These are phyloP conservation scores for Gambusia affinis DNA, from an alignment of 2,113 vertebrate genomes.

Conservation along the genomic window DNA sequence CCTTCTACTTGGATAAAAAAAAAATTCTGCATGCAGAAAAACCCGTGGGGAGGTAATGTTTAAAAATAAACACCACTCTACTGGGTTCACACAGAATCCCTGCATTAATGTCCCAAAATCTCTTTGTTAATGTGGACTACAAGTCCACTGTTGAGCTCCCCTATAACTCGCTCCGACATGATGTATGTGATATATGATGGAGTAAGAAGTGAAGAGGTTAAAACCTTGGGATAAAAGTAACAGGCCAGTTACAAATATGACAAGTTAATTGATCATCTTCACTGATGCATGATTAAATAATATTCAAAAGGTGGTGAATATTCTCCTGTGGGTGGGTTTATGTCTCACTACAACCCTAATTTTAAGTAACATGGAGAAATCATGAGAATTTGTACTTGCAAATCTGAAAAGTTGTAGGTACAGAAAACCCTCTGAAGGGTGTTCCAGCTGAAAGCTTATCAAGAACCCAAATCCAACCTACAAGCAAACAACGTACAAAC, in stretches of 20 bases:
- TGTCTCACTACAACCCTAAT: no score
- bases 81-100: constrained; percentile 26
- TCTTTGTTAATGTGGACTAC: constrained; percentile 22
- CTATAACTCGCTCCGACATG: constrained; percentile 14
- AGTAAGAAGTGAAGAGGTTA: neutral
- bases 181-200: constrained; percentile 11
- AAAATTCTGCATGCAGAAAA: neutral
- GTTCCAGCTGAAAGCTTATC: constrained; percentile 2
- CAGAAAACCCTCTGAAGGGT: constrained; percentile 52
- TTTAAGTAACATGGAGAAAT: no score
- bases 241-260: no score
- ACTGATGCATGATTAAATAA: constrained; percentile 50
- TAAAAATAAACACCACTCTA: constrained; percentile 24
- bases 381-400: neutral
- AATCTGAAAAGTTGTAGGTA: constrained; percentile 72
- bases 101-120: constrained; percentile 32
- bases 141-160: constrained; percentile 16
- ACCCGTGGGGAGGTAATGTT: constrained; percentile 32
- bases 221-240: neutral
- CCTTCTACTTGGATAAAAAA: constrained; percentile 1
- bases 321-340: no score
- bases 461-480: constrained; percentile 44
- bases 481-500: constrained; percentile 21
- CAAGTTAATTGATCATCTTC: constrained; percentile 25
- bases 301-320: constrained; percentile 13